Base-by-base conservation (phyloP, 2,888 invertebrate species). In the Rhaphigaster nebulosa region DNA sequence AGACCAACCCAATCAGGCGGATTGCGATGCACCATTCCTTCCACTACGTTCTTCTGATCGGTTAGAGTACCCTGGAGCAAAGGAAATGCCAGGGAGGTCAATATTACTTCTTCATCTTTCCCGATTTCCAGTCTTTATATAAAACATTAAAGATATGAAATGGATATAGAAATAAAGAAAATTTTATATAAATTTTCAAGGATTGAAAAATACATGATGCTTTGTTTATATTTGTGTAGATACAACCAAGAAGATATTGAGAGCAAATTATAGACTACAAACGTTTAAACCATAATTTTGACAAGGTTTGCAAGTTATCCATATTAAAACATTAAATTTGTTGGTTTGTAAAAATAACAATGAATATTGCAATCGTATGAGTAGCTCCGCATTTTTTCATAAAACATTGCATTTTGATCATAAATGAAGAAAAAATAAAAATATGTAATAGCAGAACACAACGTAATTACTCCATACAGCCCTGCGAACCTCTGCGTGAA, bases 21-120 rank as follows among this genome's bases (percentile, higher is more conserved):
- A 84, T 84, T 84, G 84, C 84, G 45, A 41, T 84, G 84, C 84
- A 84, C 84, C 84, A 84, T 84, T 84, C 84, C 45, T 50, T 50
- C 45, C 84, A 84, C 45, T 84, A 84, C 45, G 5, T 41, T n/a
- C 84, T 34, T 38, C 34, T 76, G 34, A 38, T 34, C 34, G 70
- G 38, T 0, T 18, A 76, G 70, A 65, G 65, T 38, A 76, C 34
- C 12, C 38, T 20, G 20, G 34, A 34, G 20, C 70, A 76, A 38
- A 76, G 70, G 4, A 38, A 26, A 38, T 23, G 2, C 8, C 15
- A 1, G 6, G 3, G 34, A n/a, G 10, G 6, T 76, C 70, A 38
- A 76, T 76, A 76, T 76, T 76, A 76, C 70, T 38, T 38, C 70
- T 23, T 23, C 34, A 76, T 76, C 34, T 38, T 76, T 76, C 18